Base-by-base conservation (phyloP, 2,888 invertebrate genomes). In the Ornithoptera alexandrae region DNA sequence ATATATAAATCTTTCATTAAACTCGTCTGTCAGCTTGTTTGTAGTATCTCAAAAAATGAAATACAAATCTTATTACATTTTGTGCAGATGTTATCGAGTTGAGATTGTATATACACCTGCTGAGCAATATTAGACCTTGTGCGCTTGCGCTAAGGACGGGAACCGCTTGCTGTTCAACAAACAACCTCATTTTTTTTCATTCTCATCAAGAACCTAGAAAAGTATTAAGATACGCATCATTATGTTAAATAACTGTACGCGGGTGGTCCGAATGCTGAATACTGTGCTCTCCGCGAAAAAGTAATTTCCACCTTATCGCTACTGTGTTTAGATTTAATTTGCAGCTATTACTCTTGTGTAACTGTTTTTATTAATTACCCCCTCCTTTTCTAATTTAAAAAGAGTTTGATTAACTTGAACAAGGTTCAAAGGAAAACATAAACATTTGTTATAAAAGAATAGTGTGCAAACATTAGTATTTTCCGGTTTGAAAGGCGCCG, bases 141-240 rank as follows among this genome's bases (percentile, higher is more conserved):
- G 10, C 2, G n/a, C n/a, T 61, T 17, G 36, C 6, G 20, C 53
- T 67, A 67, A 22, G 62, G 22, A 57, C 65, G 61, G 20, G 30
- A 70, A 65, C 67, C 20, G 67, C 61, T 24, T 58, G 70, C 24
- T 39, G 36, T 69, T 67, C 60, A 17, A 42, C 46, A 58, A 61
- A 30, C 12, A 39, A 53, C 60, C 64, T 30, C 18, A 20, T 20
- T 42, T 65, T 57, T 69, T 69, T 70, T 50, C 64, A 65, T 70
- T 65, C 70, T 70, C 67, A 67, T 70, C 67, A 65, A 69, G 61
- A 70, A 67, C 64, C 67, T 70, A 67, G 67, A 61, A 57, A 65
- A 70, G 70, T 70, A 70, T 70, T 70, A 70, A 70, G 70, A 70
- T 70, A 70, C 70, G 70, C 70, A 70, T 70, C 70, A 70, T 70